These are phyloP conservation scores for Pollachius pollachius DNA, from an alignment of 2,113 vertebrate genomes.

Conservation along the genomic window DNA sequence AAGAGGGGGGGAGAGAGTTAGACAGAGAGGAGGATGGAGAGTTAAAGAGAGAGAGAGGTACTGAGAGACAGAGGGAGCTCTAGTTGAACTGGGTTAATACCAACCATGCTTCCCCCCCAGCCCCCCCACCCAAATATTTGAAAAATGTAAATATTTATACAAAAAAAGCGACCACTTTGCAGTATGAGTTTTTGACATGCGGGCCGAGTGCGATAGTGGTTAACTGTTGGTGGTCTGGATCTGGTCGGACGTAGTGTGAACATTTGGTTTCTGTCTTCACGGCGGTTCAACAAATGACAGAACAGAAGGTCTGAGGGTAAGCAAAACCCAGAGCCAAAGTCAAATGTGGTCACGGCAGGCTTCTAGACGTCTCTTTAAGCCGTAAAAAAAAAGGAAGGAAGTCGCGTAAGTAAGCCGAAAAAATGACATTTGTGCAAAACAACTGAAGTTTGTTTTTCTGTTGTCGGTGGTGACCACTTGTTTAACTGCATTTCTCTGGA, in stretches of 20 bases:
- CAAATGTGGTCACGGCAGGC: conserved; percentile 12
- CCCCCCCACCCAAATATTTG: neutral
- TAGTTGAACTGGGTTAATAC: too few species aligned
- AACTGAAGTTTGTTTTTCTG: conserved; percentile 19
- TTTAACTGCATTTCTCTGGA: conserved; percentile 10
- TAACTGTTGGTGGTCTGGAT: conserved; percentile 38
- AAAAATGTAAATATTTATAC: conserved; percentile 41
- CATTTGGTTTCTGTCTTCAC: conserved; percentile 20
- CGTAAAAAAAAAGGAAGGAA: neutral
- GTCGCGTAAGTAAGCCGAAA: conserved; percentile 1
- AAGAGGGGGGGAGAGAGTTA: conserved; percentile 10
- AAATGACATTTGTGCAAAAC: conserved; percentile 39
- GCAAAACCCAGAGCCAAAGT: conserved; percentile 23
- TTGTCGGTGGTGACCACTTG: neutral
- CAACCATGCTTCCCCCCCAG: too few species aligned
- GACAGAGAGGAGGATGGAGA: neutral
- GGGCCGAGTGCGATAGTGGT: conserved; percentile 10
- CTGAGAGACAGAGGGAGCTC: too few species aligned
- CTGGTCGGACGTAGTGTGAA: conserved; percentile 17
- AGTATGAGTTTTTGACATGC: conserved; percentile 17
- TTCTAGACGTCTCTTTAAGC: conserved; percentile 1
- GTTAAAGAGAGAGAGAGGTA: neutral
- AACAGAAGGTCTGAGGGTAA: conserved; percentile 37
- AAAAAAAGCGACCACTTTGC: conserved; percentile 2
- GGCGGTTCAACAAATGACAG: conserved; percentile 16